These are phyloP conservation scores for Eumeta japonica DNA, from an alignment of 1,140 invertebrate species.

Conservation along the genomic window DNA sequence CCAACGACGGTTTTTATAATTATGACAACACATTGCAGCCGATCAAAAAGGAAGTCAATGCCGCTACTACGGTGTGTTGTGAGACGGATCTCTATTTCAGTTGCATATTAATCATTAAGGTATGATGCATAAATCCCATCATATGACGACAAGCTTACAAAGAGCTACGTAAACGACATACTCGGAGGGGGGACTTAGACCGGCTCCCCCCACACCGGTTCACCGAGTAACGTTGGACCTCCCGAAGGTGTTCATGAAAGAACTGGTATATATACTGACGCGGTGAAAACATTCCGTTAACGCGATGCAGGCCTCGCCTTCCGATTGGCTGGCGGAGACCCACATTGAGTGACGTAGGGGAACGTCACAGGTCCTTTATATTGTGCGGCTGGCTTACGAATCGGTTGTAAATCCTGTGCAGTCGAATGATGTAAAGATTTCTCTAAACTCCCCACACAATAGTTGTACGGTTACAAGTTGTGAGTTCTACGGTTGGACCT, in stretches of 20 bases:
- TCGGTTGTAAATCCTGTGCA: too few species aligned
- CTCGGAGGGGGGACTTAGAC: conserved; percentile 26
- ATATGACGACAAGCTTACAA: conserved; percentile 33
- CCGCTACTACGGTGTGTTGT: conserved; percentile 34
- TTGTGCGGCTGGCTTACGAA: too few species aligned
- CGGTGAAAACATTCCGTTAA: conserved; percentile 16
- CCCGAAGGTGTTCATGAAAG: conserved; percentile 5
- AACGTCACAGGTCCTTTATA: too few species aligned
- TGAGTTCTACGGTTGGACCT: too few species aligned
- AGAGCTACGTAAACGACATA: conserved; percentile 29
- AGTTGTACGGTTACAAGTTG: too few species aligned
- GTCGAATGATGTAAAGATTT: too few species aligned
- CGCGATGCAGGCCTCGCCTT: conserved; percentile 19
- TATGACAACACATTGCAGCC: too few species aligned
- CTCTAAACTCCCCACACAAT: too few species aligned
- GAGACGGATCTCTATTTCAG: conserved; percentile 33
- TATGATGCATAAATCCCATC: too few species aligned
- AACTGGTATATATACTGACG: conserved; percentile 18
- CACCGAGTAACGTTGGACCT: conserved; percentile 29
- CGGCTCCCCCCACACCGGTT: conserved; percentile 32
- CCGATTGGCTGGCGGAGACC: conserved; percentile 22
- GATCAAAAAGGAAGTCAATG: conserved; percentile 39
- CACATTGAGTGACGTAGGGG: conserved; percentile 11
- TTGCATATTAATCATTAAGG: too few species aligned
- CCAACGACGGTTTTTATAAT: too few species aligned